A percentile compares a stretch with the other conserved stretches of the same genome.
Conservation (phyloP, 2,113 vertebrate species). For the Gulo gulo region DNA sequence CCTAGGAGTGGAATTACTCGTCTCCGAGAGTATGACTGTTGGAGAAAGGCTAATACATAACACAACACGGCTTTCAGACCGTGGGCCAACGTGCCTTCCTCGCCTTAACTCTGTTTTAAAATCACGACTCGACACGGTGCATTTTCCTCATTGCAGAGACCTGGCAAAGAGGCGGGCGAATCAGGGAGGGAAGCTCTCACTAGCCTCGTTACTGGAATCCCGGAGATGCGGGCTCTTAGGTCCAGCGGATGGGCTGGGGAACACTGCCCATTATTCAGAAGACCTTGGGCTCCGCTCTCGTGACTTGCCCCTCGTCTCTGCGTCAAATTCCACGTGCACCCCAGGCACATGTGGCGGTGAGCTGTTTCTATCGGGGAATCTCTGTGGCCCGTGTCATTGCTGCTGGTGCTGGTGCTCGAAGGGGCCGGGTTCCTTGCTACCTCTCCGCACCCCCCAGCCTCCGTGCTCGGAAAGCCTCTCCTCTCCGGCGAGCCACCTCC, state of each 20-base stretch:
- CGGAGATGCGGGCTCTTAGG: rapidly evolving
- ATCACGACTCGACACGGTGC: not conserved
- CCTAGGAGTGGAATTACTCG: not conserved
- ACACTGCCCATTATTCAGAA: not conserved
- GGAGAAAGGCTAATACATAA: not conserved
- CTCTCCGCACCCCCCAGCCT: not conserved
- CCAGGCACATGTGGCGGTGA: rapidly evolving
- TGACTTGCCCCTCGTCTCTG: not conserved
- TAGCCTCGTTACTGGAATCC: not conserved
- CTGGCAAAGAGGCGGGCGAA: not conserved
- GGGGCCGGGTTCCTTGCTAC: not conserved
- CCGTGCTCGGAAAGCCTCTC: not conserved
- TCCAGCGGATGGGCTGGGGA: not conserved
- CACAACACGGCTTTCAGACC: not conserved
- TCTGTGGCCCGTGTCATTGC: not conserved
- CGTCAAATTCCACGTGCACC: rapidly evolving
- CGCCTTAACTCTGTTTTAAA: not conserved
- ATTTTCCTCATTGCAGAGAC: not conserved
- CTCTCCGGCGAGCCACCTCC: not conserved
- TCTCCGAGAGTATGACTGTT: not conserved
- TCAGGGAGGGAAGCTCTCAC: not conserved
- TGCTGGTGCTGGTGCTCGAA: not conserved
- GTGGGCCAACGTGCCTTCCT: not conserved
- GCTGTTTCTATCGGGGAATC: not conserved
- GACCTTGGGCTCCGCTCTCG: too few relatives aligned